Percentiles rank a stretch among this genome's conserved stretches.
Evolutionary conservation across 2,113 vertebrate genomes (phyloP).

Genomic region (Manacus vitellinus): DNA sequence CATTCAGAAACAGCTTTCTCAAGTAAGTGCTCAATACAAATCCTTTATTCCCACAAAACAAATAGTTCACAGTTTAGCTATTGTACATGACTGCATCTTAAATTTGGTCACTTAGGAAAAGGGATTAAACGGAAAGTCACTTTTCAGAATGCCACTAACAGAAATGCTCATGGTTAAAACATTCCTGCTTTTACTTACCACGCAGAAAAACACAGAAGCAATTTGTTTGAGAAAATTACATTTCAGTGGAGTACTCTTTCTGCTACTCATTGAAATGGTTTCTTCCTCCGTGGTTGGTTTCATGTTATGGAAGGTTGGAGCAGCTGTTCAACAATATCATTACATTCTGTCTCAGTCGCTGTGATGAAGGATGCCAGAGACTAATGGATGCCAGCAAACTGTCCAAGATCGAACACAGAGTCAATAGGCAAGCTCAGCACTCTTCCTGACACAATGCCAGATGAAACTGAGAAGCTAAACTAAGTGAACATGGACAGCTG

Average conservation of each 20-base stretch:
- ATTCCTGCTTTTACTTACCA: background rate
- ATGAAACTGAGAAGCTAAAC: background rate
- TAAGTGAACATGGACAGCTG: background rate
- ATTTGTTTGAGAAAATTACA: background rate
- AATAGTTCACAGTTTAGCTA: background rate
- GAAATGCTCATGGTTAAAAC: background rate
- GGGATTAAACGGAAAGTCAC: background rate
- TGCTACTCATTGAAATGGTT: background rate
- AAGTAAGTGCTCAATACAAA: background rate
- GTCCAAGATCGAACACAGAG: background rate
- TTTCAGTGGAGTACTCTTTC: background rate
- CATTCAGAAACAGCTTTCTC: conserved; percentile 1
- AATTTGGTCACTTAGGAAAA: background rate
- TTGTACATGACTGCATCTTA: background rate
- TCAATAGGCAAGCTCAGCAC: background rate
- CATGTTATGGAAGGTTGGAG: background rate
- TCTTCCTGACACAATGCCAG: background rate
- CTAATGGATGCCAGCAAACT: background rate
- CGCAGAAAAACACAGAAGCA: background rate
- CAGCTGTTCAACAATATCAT: background rate
- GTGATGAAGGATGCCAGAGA: background rate
- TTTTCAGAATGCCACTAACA: background rate
- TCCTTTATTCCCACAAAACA: conserved; percentile 44
- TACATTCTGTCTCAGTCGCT: background rate
- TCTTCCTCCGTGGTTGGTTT: background rate